Evolutionary conservation across 2,888 invertebrate genomes (phyloP), one percentile per base, ranked within the genome.

Genomic region (Microchrysa polita): DNA sequence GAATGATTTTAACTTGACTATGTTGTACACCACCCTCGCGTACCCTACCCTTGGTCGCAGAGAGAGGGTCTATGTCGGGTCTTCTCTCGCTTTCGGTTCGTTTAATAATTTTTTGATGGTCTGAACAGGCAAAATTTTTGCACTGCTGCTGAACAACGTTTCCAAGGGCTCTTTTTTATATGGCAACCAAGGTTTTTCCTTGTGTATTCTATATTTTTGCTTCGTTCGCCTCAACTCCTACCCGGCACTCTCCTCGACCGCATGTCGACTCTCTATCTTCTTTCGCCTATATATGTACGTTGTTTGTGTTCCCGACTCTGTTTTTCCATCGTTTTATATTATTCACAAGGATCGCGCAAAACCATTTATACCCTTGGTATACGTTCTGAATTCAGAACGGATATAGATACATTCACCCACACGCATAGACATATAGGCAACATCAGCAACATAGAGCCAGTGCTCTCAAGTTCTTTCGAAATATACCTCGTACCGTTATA

Each of bases 321-420:
- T 65, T 65, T 65, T 65, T 65, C 65, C 48, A n/a, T 48, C 65
- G 22, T 65, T 65, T 65, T 34, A 65, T 65, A 34, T 48, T 65
- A 65, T 44, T 65, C 65, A n/a, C n/a, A 44, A 48, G 65, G 27
- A 65, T 65, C 16, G 65, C 44, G 65, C 65, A 65, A 48, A n/a
- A 48, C 44, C 65, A 65, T 65, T 65, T 65, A 48, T 48, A 65
- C 44, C 34, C 65, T 65, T 40, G 7, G 61, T 40, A n/a, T n/a
- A 34, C 27, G 27, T 34, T n/a, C n/a, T n/a, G 61, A 61, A 61
- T 61, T 22, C 48, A 5, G 48, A 65, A 22, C 22, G 22, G 55
- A 55, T 55, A 55, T 48, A 48, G 55, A 55, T 55, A 55, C 65
- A 48, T 44, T 48, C 2, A 12, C 23, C 65, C 18, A 1, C 22